phyloP scores from a whole-genome alignment of 2,888 invertebrate species.

The Mythimna impura region DNA sequence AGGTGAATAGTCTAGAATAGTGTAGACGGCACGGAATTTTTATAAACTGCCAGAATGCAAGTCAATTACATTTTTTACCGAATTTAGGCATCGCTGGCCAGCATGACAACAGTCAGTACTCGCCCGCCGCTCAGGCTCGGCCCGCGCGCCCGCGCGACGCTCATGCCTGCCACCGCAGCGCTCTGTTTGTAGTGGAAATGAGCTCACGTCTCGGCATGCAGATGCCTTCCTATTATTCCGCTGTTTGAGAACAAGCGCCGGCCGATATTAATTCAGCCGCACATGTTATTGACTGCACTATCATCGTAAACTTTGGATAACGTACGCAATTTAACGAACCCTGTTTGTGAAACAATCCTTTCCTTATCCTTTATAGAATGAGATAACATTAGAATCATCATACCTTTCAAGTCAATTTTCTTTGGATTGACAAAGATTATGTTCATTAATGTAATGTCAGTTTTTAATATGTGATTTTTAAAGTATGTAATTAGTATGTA shows the following conservation, averaged over 20 bases:
- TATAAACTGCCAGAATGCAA: not conserved
- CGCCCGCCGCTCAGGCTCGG: not conserved
- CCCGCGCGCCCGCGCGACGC: conserved; percentile 7
- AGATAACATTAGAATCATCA: too few relatives aligned
- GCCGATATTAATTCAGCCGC: conserved; percentile 31
- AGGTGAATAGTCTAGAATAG: too few relatives aligned
- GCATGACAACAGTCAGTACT: not conserved
- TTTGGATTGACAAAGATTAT: too few relatives aligned
- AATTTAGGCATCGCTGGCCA: not conserved
- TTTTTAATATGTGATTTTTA: too few relatives aligned
- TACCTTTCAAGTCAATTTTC: not conserved
- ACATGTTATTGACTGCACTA: conserved; percentile 31
- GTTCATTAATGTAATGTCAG: too few relatives aligned
- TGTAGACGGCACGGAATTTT: not conserved
- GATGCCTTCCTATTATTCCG: conserved; percentile 58
- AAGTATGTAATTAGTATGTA: too few relatives aligned
- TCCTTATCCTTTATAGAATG: not conserved
- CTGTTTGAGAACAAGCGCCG: conserved; percentile 36
- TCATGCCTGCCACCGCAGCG: not conserved
- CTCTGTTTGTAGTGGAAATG: conserved; percentile 50
- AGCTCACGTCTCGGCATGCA: conserved; percentile 63
- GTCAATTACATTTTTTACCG: not conserved
- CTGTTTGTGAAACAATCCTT: not conserved
- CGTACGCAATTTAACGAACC: not conserved
- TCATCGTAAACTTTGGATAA: not conserved